Conservation (phyloP, 2,888 invertebrate genomes). For the Pseudococcus viburni region DNA sequence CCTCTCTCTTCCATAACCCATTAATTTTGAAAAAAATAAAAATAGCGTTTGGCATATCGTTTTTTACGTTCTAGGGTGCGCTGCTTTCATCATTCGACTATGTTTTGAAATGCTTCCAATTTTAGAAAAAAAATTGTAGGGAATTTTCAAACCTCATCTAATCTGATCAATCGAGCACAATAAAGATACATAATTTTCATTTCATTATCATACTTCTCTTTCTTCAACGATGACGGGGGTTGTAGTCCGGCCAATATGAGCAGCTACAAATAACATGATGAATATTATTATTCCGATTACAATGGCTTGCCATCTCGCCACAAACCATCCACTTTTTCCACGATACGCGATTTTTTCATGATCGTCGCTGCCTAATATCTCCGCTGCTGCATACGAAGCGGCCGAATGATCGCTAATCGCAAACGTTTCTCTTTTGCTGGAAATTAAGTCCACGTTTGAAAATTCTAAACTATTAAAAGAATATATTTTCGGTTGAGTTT, state of each 20-base stretch:
- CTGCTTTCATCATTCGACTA: too few species aligned
- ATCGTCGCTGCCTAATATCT: constrained; percentile 12
- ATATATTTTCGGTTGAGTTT: background rate
- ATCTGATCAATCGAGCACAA: background rate
- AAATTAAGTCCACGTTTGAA: constrained; percentile 45
- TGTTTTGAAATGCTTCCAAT: too few species aligned
- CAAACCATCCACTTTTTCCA: constrained; percentile 49
- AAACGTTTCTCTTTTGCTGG: constrained; percentile 53
- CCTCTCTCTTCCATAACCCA: too few species aligned
- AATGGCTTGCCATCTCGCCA: constrained; percentile 50
- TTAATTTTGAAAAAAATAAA: too few species aligned
- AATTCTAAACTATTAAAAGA: constrained; percentile 34
- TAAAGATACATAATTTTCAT: background rate
- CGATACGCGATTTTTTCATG: constrained; percentile 18
- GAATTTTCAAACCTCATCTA: too few species aligned
- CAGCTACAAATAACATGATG: constrained; percentile 27
- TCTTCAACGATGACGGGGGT: background rate
- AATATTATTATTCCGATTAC: background rate
- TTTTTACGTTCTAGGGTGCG: too few species aligned
- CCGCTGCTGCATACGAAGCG: constrained; percentile 52
- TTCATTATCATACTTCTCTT: background rate
- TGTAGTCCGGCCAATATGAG: constrained; percentile 6
- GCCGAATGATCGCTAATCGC: constrained; percentile 14
- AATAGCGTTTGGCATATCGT: too few species aligned
- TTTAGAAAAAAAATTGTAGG: too few species aligned